phyloP scores from a whole-genome alignment of 2,113 vertebrate genomes.

The Rhegmatorhina hoffmannsi region DNA sequence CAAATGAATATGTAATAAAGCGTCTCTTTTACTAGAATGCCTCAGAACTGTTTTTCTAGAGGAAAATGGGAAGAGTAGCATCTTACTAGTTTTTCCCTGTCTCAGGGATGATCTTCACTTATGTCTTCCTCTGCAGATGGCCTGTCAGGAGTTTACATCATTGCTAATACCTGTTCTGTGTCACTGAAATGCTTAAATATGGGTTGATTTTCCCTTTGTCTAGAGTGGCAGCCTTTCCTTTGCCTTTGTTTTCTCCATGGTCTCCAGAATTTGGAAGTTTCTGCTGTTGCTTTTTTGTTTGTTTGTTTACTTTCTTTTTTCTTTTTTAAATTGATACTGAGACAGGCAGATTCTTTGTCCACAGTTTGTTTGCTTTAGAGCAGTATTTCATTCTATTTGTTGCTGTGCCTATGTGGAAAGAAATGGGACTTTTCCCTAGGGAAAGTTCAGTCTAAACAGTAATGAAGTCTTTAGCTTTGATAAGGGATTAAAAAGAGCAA shows the following conservation, averaged over 20 bases:
- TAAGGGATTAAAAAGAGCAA: not conserved
- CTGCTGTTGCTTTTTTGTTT: not conserved
- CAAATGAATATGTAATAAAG: not conserved
- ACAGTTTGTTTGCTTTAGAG: not conserved
- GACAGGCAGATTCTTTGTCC: not conserved
- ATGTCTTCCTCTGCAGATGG: not conserved
- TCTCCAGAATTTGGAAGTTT: not conserved
- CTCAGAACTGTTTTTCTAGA: not conserved
- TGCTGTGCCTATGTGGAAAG: not conserved
- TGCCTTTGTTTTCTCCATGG: not conserved
- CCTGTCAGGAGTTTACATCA: not conserved
- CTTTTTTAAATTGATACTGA: not conserved
- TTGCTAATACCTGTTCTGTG: not conserved
- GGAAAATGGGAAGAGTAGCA: not conserved
- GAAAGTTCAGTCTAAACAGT: not conserved
- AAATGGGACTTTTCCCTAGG: not conserved
- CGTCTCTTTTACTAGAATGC: not conserved
- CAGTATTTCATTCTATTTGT: not conserved
- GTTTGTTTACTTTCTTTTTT: not conserved
- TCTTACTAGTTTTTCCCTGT: not conserved
- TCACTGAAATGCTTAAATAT: not conserved
- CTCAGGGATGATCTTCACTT: not conserved
- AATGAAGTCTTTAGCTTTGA: not conserved
- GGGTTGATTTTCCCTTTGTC: not conserved
- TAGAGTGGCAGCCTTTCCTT: not conserved